Percentiles rank a stretch among this genome's conserved stretches.
phyloP scores from a whole-genome alignment of 2,797 vertebrate genomes.

The Austrolebias charrua region DNA sequence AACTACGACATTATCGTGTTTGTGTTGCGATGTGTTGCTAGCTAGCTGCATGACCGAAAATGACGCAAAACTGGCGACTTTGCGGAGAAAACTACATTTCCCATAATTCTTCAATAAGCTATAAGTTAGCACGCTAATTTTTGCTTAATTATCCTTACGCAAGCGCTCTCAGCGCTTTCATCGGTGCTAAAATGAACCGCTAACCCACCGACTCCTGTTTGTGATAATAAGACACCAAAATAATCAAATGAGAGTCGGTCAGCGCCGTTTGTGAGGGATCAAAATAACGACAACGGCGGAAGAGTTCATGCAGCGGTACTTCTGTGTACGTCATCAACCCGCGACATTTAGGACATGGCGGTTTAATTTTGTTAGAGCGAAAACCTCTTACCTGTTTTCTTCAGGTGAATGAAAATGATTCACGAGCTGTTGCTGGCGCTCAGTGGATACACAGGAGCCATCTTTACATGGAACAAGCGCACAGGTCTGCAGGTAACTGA shows the following conservation, averaged over 20 bases:
- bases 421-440: conserved; percentile 93
- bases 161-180: background rate
- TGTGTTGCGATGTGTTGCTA: conserved; percentile 46
- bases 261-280: background rate
- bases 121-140: background rate
- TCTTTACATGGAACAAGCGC: conserved; percentile 93
- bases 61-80: conserved; percentile 40
- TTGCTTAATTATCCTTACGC: background rate
- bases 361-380: conserved; percentile 46
- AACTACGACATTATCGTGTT: conserved; percentile 48
- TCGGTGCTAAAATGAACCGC: too few relatives aligned
- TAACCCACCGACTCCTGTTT: background rate
- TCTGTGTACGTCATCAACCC: background rate
- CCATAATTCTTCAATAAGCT: conserved; percentile 4
- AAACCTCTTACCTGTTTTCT: background rate
- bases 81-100: conserved; percentile 51
- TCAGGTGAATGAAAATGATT: conserved; percentile 80
- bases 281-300: background rate
- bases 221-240: background rate
- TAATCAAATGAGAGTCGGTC: background rate
- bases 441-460: conserved; percentile 91
- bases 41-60: conserved; percentile 61
- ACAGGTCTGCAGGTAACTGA: conserved; percentile 87
- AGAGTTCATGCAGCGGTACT: conserved; percentile 1
- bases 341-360: conserved; percentile 33